phyloP scores from a whole-genome alignment of 2,113 vertebrate genomes.

The Anhinga anhinga region DNA sequence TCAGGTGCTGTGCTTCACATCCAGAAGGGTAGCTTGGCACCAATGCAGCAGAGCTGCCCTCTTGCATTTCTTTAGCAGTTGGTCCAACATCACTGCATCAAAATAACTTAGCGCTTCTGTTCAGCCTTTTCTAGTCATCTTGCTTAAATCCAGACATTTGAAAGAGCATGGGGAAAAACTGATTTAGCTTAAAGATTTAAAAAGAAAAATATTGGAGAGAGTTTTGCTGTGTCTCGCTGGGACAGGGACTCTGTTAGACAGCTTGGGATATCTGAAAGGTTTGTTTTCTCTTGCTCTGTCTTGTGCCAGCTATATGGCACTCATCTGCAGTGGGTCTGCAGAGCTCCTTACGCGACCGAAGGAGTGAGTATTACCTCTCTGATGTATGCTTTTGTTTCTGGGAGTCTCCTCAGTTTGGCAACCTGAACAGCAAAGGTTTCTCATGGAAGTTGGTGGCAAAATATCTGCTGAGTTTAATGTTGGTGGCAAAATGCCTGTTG shows the following conservation, averaged over 20 bases:
- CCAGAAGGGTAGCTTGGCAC: not conserved
- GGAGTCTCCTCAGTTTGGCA: not conserved
- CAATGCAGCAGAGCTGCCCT: constrained; percentile 28
- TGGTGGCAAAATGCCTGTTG: not conserved
- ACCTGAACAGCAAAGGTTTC: not conserved
- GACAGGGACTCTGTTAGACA: not conserved
- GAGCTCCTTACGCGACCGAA: not conserved
- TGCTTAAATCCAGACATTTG: not conserved
- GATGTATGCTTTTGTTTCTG: not conserved
- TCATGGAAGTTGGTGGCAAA: not conserved
- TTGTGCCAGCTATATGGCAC: not conserved
- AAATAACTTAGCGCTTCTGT: constrained; percentile 14
- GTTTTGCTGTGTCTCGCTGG: not conserved
- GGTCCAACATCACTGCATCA: not conserved
- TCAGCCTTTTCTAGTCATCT: not conserved
- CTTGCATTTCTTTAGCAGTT: constrained; percentile 56
- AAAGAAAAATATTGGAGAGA: not conserved
- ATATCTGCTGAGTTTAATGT: not conserved
- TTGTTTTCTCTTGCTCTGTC: not conserved
- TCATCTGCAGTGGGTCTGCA: not conserved
- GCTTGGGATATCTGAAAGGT: not conserved
- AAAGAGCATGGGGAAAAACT: not conserved
- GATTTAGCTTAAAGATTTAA: not conserved
- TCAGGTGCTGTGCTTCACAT: constrained; percentile 29
- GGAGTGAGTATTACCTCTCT: not conserved